phyloP scores from a whole-genome alignment of 2,113 vertebrate species.

The Daboia siamensis region DNA sequence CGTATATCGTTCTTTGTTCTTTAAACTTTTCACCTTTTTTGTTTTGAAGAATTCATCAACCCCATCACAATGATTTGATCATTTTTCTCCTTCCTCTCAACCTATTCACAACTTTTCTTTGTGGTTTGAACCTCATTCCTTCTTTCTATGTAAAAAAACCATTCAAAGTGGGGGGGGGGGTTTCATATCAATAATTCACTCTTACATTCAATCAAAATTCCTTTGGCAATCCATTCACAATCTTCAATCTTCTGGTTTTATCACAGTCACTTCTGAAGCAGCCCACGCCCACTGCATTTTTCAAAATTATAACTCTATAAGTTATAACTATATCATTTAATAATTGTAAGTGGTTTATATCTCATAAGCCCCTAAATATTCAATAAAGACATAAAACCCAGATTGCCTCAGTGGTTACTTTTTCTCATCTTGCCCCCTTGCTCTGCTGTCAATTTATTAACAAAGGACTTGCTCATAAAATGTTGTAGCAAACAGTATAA shows the following conservation, averaged over 20 bases:
- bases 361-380: not conserved
- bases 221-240: not conserved
- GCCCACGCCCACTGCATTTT: not conserved
- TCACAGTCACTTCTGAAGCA: not conserved
- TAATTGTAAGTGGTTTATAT: not conserved
- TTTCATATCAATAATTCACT: not conserved
- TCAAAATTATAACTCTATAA: not conserved
- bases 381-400: not conserved
- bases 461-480: not conserved
- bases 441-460: not conserved
- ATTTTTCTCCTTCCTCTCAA: not conserved
- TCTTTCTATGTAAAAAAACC: not conserved
- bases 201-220: not conserved
- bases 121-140: not conserved
- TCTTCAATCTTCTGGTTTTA: not conserved
- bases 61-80: not conserved
- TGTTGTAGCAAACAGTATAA: not conserved
- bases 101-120: not conserved
- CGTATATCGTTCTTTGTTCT: not conserved
- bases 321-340: not conserved
- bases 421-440: not conserved
- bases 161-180: not conserved
- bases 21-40: not conserved
- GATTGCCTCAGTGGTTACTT: not conserved
- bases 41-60: not conserved